These are phyloP conservation scores for Scaptomyza reducta DNA, from an alignment of 2,888 invertebrate genomes.

Conservation along the genomic window DNA sequence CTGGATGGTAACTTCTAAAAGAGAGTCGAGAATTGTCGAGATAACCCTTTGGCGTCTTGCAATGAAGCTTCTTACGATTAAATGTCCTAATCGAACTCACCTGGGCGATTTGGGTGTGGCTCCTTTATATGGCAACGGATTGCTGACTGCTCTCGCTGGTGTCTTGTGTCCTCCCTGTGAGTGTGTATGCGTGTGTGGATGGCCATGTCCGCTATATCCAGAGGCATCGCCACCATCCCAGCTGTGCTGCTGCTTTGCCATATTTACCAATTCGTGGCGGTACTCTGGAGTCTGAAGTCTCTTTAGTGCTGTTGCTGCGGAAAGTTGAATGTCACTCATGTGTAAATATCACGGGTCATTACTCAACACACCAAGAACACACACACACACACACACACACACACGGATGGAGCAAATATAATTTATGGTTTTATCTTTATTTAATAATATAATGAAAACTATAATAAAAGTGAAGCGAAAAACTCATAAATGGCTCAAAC, in stretches of 20 bases:
- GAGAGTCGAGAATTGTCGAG: background rate
- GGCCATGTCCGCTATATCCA: slow-evolving; percentile 42
- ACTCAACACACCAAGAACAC: slow-evolving; percentile 44
- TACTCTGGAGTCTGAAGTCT: slow-evolving; percentile 4
- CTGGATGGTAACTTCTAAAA: slow-evolving; percentile 53
- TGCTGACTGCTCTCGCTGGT: slow-evolving; percentile 72
- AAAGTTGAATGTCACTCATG: slow-evolving; percentile 69
- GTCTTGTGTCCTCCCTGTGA: slow-evolving; percentile 56
- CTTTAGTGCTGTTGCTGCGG: slow-evolving; percentile 43
- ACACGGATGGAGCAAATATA: slow-evolving; percentile 66
- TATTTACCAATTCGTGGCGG: slow-evolving; percentile 30
- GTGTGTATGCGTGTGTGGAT: slow-evolving; percentile 38
- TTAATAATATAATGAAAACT: slow-evolving; percentile 77
- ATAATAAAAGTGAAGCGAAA: slow-evolving; percentile 34
- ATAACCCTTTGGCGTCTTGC: background rate
- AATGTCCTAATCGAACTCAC: slow-evolving; percentile 58
- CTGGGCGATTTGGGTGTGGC: slow-evolving; percentile 82
- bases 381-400: slow-evolving; percentile 14
- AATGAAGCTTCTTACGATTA: too few species aligned
- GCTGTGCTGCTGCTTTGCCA: slow-evolving; percentile 76
- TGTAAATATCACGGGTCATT: slow-evolving; percentile 75
- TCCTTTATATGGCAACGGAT: slow-evolving; percentile 79
- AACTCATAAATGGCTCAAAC: slow-evolving; percentile 30
- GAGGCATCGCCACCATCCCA: slow-evolving; percentile 72
- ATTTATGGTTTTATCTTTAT: slow-evolving; percentile 79